phyloP scores from a whole-genome alignment of 2,888 invertebrate genomes.

The Drosophila bunnanda region DNA sequence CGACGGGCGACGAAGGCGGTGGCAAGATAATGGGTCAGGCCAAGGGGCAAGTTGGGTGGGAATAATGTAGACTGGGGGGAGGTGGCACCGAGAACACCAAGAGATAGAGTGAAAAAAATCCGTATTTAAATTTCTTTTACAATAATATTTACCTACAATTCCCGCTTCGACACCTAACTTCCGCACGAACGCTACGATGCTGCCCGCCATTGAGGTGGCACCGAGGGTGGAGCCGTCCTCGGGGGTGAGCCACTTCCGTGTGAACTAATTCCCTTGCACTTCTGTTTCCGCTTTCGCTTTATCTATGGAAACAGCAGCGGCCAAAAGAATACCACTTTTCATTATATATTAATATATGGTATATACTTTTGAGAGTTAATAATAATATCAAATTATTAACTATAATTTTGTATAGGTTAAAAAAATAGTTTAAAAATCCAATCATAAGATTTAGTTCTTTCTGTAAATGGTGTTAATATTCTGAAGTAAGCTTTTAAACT shows the following conservation, averaged over 20 bases:
- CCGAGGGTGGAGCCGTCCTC: background rate
- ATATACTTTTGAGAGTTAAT: background rate
- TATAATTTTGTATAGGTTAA: background rate
- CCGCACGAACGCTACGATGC: constrained; percentile 62
- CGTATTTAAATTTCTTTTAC: constrained; percentile 71
- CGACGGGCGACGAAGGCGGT: background rate
- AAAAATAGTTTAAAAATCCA: background rate
- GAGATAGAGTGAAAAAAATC: constrained; percentile 67
- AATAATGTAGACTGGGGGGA: background rate
- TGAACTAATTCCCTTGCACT: constrained; percentile 78
- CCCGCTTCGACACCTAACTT: constrained; percentile 76
- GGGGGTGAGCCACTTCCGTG: constrained; percentile 65
- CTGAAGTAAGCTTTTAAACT: background rate
- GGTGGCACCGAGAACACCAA: constrained; percentile 14
- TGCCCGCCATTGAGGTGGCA: background rate
- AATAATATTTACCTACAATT: constrained; percentile 78
- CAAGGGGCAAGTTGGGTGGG: constrained; percentile 33
- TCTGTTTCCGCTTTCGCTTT: constrained; percentile 50
- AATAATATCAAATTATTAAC: background rate
- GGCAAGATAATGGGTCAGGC: constrained; percentile 39
- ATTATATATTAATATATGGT: background rate
- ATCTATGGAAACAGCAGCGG: constrained; percentile 6
- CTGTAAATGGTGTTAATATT: background rate
- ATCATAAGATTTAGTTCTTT: background rate
- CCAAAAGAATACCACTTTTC: background rate